phyloP scores from a whole-genome alignment of 2,113 vertebrate species.

The Zeus faber region DNA sequence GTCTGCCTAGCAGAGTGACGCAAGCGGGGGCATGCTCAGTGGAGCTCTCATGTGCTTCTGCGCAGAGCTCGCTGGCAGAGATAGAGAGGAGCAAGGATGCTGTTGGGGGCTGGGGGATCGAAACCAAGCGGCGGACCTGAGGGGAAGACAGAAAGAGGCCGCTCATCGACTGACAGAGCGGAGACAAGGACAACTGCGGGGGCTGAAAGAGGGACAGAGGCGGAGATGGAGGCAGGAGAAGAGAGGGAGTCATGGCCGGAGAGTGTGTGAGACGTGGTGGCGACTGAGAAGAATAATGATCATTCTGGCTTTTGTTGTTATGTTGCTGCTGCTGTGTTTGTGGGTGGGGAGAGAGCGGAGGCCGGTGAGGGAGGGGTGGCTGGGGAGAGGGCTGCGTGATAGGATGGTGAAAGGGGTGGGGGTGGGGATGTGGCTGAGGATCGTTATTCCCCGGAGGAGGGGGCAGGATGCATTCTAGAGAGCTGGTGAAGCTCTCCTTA shows the following conservation, averaged over 20 bases:
- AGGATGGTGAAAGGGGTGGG: not conserved
- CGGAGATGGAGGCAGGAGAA: not conserved
- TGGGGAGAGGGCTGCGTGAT: not conserved
- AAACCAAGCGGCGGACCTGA: conserved; percentile 9
- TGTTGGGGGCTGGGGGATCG: conserved; percentile 25
- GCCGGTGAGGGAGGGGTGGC: no score
- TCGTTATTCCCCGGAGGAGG: no score
- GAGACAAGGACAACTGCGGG: not conserved
- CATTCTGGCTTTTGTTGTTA: not conserved
- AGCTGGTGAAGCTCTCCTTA: no score
- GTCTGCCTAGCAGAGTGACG: conserved; percentile 79
- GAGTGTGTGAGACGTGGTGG: not conserved
- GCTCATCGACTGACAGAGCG: not conserved
- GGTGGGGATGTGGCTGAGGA: no score
- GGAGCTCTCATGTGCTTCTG: conserved; percentile 13
- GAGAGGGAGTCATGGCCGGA: not conserved
- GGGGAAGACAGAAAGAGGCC: not conserved
- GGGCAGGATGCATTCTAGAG: no score
- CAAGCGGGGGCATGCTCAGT: conserved; percentile 53
- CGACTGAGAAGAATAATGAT: not conserved
- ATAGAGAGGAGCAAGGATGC: conserved; percentile 62
- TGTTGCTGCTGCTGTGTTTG: not conserved
- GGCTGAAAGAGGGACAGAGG: not conserved
- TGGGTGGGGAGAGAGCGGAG: not conserved
- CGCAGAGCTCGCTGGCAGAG: conserved; percentile 60